A percentile compares a stretch with the other conserved stretches of the same genome.
These are phyloP conservation scores for Xiphorhynchus elegans DNA, from an alignment of 2,113 vertebrate genomes.

Conservation along the genomic window DNA sequence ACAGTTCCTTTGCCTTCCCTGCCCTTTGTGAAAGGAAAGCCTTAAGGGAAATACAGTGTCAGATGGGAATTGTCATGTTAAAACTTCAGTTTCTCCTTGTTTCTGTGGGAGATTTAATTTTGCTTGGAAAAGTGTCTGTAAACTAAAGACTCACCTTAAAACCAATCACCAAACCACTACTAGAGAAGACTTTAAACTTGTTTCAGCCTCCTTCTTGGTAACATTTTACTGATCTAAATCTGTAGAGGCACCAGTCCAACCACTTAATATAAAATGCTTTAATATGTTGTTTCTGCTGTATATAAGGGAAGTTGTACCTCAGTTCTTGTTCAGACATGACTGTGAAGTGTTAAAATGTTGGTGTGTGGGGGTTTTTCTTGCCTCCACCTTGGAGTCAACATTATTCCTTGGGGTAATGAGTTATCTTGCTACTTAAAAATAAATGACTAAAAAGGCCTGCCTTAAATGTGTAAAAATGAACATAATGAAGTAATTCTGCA, in stretches of 20 bases:
- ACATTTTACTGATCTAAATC: neutral
- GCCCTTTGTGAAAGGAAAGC: neutral
- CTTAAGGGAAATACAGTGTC: neutral
- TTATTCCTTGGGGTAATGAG: neutral
- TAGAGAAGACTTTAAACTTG: neutral
- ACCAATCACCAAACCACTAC: neutral
- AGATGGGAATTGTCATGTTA: neutral
- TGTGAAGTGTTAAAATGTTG: neutral
- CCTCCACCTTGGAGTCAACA: neutral
- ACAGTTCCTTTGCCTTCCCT: neutral
- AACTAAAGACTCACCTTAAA: neutral
- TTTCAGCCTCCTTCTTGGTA: neutral
- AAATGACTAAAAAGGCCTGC: neutral
- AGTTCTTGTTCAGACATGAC: neutral
- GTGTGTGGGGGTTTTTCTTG: neutral
- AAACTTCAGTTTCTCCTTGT: neutral
- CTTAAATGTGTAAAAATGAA: neutral
- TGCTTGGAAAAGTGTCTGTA: neutral
- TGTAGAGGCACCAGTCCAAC: neutral
- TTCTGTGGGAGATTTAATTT: neutral
- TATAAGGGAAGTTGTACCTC: neutral
- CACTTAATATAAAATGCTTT: rapidly evolving
- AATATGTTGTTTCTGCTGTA: neutral
- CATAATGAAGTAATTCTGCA: neutral
- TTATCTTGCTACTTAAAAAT: neutral